Percentiles rank a stretch among this genome's conserved stretches.
phyloP scores from a whole-genome alignment of 92 coral and sea anemone species.

The Metridium senile region DNA sequence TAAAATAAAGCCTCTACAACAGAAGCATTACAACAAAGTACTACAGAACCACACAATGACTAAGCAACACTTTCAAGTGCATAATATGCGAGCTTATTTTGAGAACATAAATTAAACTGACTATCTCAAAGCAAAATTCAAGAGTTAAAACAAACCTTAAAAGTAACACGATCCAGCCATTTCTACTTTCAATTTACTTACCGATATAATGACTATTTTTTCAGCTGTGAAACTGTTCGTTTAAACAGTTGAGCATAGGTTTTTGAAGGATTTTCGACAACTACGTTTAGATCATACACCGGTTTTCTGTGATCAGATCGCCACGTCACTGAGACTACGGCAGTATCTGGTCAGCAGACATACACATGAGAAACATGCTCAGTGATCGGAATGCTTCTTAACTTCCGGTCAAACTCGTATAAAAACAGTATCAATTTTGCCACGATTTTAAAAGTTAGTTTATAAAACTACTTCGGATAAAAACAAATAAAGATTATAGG shows the following conservation, averaged over 20 bases:
- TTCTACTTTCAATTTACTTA: neutral
- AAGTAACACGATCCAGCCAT: neutral
- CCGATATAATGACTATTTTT: neutral
- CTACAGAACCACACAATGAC: too few species aligned
- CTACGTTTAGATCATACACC: slow-evolving; percentile 18
- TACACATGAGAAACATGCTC: slow-evolving; percentile 5
- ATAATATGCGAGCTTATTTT: too few species aligned
- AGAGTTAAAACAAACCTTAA: neutral
- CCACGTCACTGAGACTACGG: slow-evolving; percentile 33
- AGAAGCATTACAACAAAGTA: too few species aligned
- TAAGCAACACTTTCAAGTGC: too few species aligned
- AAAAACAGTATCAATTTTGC: neutral
- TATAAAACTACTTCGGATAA: too few species aligned
- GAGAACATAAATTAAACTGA: too few species aligned
- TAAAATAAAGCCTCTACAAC: too few species aligned
- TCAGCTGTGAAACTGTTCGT: neutral
- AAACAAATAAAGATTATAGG: too few species aligned
- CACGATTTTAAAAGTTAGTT: neutral
- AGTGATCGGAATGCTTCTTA: neutral
- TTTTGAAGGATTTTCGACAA: slow-evolving; percentile 2
- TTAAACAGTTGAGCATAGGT: slow-evolving; percentile 9
- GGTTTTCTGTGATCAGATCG: slow-evolving; percentile 15
- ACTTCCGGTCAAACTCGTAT: neutral
- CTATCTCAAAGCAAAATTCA: neutral
- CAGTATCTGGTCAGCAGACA: slow-evolving; percentile 20